Evolutionary conservation across 1,140 invertebrate genomes (phyloP).

Genomic region (Penaeus chinensis): DNA sequence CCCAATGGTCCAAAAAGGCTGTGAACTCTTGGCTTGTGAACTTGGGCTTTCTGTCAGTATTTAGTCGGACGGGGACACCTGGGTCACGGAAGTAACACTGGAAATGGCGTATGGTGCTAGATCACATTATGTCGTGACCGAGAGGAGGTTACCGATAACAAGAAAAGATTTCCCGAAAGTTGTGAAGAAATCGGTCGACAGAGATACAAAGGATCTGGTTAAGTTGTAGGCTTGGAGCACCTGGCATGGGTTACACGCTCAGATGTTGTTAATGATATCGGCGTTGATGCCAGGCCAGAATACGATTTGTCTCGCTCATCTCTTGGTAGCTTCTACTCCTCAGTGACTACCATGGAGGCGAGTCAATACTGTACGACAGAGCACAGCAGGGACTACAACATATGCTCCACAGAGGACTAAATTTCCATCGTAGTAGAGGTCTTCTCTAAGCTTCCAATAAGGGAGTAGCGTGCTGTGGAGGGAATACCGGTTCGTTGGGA

Average conservation of each 20-base stretch:
- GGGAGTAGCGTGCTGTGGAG: neutral
- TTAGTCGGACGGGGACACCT: neutral
- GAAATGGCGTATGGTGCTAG: neutral
- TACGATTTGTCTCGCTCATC: neutral
- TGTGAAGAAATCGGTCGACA: too few relatives aligned
- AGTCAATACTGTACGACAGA: neutral
- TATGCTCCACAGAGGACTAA: neutral
- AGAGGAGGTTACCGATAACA: too few relatives aligned
- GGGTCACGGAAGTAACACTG: neutral
- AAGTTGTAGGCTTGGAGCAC: neutral
- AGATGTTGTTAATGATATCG: neutral
- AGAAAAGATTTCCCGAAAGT: too few relatives aligned
- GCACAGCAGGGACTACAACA: neutral
- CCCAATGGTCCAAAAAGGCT: constrained; percentile 25
- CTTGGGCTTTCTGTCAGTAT: neutral
- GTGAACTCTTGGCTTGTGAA: neutral
- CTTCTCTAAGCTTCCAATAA: neutral
- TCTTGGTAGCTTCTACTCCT: neutral
- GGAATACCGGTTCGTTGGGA: neutral
- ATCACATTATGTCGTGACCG: neutral
- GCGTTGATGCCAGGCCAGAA: neutral
- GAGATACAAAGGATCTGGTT: too few relatives aligned
- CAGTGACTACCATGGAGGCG: neutral
- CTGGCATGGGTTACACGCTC: neutral
- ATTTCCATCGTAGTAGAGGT: neutral